These are phyloP conservation scores for Lota lota DNA, from an alignment of 2,113 vertebrate species.

Conservation along the genomic window DNA sequence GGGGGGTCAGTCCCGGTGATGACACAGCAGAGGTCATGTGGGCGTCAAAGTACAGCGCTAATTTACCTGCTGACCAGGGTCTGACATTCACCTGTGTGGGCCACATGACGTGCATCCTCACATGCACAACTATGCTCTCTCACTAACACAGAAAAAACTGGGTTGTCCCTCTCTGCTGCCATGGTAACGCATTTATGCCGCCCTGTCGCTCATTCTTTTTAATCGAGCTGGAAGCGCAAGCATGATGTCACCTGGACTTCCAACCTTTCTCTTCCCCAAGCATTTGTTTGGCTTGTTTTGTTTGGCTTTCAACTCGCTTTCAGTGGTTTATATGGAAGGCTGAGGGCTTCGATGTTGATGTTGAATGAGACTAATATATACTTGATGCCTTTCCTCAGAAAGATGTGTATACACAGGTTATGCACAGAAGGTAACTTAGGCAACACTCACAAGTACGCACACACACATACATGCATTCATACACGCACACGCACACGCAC, in stretches of 20 bases:
- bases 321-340: conserved; percentile 12
- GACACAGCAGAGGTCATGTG: too few relatives aligned
- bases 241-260: conserved; percentile 13
- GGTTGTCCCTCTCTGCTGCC: too few relatives aligned
- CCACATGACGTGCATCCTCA: too few relatives aligned
- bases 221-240: conserved; percentile 22
- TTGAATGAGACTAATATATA: conserved; percentile 22
- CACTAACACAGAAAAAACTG: too few relatives aligned
- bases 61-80: too few relatives aligned
- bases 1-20: too few relatives aligned
- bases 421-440: neutral
- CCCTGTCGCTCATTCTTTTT: neutral
- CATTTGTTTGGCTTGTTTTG: conserved; percentile 25
- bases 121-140: too few relatives aligned
- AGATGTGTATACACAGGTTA: neutral
- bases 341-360: conserved; percentile 39
- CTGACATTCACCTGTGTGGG: too few relatives aligned
- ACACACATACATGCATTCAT: neutral
- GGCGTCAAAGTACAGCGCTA: too few relatives aligned
- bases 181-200: too few relatives aligned
- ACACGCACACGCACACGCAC: too few relatives aligned
- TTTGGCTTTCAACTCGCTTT: neutral
- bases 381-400: too few relatives aligned
- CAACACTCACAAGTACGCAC: neutral
- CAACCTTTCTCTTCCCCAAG: conserved; percentile 10